A percentile compares a stretch with the other conserved stretches of the same genome.
These are phyloP conservation scores for Setipinna tenuifilis DNA, from an alignment of 2,797 vertebrate genomes.

Conservation along the genomic window DNA sequence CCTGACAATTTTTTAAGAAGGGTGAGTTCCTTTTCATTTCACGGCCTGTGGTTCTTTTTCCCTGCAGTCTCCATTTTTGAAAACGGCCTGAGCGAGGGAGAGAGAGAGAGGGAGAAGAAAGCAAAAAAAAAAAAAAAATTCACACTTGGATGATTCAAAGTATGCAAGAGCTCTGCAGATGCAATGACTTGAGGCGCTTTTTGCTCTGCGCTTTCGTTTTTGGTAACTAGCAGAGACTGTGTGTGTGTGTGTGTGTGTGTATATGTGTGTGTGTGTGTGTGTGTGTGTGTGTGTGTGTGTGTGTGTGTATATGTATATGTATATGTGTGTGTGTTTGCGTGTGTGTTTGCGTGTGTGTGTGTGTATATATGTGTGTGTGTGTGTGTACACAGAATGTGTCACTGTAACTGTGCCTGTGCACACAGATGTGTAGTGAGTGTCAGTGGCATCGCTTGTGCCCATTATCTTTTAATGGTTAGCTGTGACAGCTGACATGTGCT, in stretches of 20 bases:
- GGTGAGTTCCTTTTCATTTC: conserved; percentile 8
- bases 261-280: conserved; percentile 4
- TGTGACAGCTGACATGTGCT: neutral
- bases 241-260: conserved; percentile 7
- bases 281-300: neutral
- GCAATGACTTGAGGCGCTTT: conserved; percentile 34
- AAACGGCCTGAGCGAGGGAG: conserved; percentile 24
- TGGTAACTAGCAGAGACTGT: conserved; percentile 33
- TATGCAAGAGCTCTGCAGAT: conserved; percentile 34
- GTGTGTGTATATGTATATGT: conserved; percentile 32
- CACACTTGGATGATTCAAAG: conserved; percentile 38
- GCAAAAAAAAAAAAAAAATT: neutral
- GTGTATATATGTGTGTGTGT: neutral
- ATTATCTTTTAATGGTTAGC: conserved; percentile 12
- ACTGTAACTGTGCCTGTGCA: neutral
- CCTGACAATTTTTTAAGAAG: neutral
- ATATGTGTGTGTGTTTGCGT: neutral
- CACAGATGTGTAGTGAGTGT: conserved; percentile 9
- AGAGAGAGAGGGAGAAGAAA: neutral
- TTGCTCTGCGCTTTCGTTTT: conserved; percentile 32
- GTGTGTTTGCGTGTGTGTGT: neutral
- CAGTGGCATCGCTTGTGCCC: neutral
- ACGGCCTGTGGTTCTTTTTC: neutral
- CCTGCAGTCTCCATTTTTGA: conserved; percentile 18
- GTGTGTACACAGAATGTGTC: neutral